Evolutionary conservation across 2,888 invertebrate genomes (phyloP).

Genomic region (Blera fallax): DNA sequence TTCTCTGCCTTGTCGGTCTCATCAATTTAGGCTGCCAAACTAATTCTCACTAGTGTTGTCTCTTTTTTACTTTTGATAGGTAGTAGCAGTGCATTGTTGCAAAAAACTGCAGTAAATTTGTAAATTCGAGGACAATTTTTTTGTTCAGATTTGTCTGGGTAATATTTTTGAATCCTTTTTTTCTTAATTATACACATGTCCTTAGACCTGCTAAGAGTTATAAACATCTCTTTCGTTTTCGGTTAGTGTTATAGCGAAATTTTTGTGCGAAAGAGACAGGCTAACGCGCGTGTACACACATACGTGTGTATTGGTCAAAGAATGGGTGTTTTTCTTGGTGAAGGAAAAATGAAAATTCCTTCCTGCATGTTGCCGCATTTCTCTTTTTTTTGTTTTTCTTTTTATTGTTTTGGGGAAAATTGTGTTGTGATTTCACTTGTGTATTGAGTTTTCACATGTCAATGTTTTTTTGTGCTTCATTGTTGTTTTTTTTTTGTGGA

Average conservation of each 20-base stretch:
- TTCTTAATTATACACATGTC: not conserved
- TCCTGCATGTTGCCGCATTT: conserved; percentile 64
- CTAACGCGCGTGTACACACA: not conserved
- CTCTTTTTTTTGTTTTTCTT: conserved; percentile 14
- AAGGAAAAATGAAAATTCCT: conserved; percentile 31
- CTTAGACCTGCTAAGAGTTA: not conserved
- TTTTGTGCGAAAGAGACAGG: conserved; percentile 8
- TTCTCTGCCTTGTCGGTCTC: not conserved
- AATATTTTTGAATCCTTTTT: not conserved
- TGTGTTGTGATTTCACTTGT: conserved; percentile 21
- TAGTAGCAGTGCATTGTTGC: not conserved
- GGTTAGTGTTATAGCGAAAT: not conserved
- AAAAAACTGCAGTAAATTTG: not conserved
- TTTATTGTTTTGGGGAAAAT: conserved; percentile 28
- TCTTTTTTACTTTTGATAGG: not conserved
- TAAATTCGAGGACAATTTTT: not conserved
- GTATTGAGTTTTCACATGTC: not conserved
- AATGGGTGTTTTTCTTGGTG: conserved; percentile 13
- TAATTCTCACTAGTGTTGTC: not conserved
- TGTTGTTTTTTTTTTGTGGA: not conserved
- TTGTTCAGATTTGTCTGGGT: not conserved
- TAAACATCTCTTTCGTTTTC: conserved; percentile 28
- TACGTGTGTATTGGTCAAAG: not conserved
- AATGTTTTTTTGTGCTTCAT: not conserved
- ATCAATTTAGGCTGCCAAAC: not conserved